These are phyloP conservation scores for Micronisus gabar DNA, from an alignment of 2,113 vertebrate species.

Conservation along the genomic window DNA sequence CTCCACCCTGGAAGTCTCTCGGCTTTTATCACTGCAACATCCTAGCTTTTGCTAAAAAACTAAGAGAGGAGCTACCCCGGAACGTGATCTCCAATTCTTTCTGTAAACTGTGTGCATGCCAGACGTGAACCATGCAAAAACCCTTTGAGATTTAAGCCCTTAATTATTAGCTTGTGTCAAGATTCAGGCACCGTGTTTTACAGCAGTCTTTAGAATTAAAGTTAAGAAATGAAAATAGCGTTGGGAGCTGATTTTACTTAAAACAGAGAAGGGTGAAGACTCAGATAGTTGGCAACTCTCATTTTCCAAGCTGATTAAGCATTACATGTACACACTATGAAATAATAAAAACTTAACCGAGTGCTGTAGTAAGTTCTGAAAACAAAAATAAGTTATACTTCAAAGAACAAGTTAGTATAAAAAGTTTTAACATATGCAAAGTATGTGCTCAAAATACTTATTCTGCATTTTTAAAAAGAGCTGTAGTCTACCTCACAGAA, in stretches of 20 bases:
- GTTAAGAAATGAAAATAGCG: not conserved
- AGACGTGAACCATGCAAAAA: conserved; percentile 43
- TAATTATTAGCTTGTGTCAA: conserved; percentile 34
- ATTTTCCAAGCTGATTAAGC: conserved; percentile 16
- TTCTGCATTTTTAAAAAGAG: conserved; percentile 50
- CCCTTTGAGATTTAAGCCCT: conserved; percentile 49
- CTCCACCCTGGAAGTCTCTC: not conserved
- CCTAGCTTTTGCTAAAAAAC: conserved; percentile 24
- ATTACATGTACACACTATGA: not conserved
- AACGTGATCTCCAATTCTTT: not conserved
- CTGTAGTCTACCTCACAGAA: conserved; percentile 52
- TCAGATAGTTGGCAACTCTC: conserved; percentile 8
- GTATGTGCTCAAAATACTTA: conserved; percentile 47
- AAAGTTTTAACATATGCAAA: conserved; percentile 56
- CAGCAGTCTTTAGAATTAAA: conserved; percentile 1
- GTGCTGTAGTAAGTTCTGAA: conserved; percentile 19
- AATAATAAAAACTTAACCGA: not conserved
- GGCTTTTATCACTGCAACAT: conserved; percentile 28
- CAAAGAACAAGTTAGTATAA: conserved; percentile 54
- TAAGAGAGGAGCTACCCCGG: conserved; percentile 11
- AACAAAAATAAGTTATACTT: conserved; percentile 65
- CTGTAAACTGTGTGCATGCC: not conserved
- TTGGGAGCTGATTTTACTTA: not conserved
- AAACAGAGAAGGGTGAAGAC: not conserved
- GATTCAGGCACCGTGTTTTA: conserved; percentile 47